These are phyloP conservation scores for Panzeria rudis DNA, from an alignment of 2,888 invertebrate genomes.

Conservation along the genomic window DNA sequence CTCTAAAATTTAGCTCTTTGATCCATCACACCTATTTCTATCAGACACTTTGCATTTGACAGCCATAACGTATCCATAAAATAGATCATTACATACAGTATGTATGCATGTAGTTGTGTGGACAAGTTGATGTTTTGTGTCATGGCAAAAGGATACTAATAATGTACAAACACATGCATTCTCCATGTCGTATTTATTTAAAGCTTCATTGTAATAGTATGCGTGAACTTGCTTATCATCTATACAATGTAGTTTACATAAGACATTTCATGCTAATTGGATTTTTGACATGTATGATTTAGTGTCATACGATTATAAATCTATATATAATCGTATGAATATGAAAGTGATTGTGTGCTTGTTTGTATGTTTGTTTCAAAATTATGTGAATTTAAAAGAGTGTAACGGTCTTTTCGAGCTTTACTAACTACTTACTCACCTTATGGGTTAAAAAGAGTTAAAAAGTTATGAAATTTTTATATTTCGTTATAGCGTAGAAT, in stretches of 20 bases:
- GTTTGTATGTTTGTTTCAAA: neutral
- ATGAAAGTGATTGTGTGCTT: neutral
- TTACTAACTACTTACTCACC: neutral
- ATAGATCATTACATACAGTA: constrained; percentile 15
- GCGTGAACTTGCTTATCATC: constrained; percentile 3
- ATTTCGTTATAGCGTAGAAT: too few species aligned
- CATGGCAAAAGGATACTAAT: constrained; percentile 28
- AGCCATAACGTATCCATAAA: constrained; percentile 52
- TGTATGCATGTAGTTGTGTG: constrained; percentile 3
- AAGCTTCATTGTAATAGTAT: neutral
- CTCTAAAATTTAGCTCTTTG: neutral
- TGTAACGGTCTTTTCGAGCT: neutral
- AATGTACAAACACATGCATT: constrained; percentile 20
- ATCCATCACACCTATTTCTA: neutral
- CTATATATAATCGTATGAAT: neutral
- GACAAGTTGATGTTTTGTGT: constrained; percentile 32
- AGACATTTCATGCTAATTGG: constrained; percentile 69
- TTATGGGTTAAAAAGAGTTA: too few species aligned
- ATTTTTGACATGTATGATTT: constrained; percentile 66
- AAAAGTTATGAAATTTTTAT: too few species aligned
- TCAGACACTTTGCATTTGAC: constrained; percentile 19
- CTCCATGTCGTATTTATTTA: constrained; percentile 30
- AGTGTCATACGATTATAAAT: constrained; percentile 63
- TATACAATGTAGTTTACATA: constrained; percentile 14
- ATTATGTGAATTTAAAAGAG: neutral